phyloP scores from a whole-genome alignment of 2,888 invertebrate genomes.

The Lithosia quadra region DNA sequence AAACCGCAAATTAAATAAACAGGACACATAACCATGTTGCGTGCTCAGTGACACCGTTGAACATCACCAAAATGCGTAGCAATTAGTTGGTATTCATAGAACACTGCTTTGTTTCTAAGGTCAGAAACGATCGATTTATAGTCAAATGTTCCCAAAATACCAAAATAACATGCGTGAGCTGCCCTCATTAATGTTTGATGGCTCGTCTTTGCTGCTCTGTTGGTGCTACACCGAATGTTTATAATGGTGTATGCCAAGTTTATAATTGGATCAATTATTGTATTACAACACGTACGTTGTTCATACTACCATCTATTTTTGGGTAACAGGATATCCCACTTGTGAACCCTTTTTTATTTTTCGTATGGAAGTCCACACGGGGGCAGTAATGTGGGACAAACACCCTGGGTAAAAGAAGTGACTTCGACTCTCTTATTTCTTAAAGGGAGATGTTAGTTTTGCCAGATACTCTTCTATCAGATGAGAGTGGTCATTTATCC shows the following conservation, averaged over 20 bases:
- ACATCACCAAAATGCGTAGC: neutral
- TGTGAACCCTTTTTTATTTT: no score
- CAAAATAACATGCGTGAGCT: conserved; percentile 22
- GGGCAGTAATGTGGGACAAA: no score
- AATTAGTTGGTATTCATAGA: conserved; percentile 15
- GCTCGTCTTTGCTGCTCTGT: conserved; percentile 7
- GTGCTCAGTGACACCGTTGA: neutral
- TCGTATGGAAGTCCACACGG: no score
- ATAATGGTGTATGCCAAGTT: conserved; percentile 3
- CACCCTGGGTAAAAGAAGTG: neutral
- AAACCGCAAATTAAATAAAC: neutral
- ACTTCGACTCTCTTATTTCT: no score
- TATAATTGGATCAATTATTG: conserved; percentile 27
- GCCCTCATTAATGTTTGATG: conserved; percentile 27
- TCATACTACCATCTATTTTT: neutral
- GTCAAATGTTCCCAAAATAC: conserved; percentile 36
- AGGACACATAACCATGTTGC: neutral
- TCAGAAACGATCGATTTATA: conserved; percentile 43
- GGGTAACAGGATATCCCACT: neutral
- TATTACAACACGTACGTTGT: neutral
- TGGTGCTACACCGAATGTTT: conserved; percentile 16
- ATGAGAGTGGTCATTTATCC: neutral
- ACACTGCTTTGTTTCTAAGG: conserved; percentile 34
- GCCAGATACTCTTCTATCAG: neutral
- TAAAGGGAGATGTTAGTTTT: no score